A percentile compares a stretch with the other conserved stretches of the same genome.
Conservation (phyloP, 2,888 invertebrate genomes). For the Drosophila pegasa region DNA sequence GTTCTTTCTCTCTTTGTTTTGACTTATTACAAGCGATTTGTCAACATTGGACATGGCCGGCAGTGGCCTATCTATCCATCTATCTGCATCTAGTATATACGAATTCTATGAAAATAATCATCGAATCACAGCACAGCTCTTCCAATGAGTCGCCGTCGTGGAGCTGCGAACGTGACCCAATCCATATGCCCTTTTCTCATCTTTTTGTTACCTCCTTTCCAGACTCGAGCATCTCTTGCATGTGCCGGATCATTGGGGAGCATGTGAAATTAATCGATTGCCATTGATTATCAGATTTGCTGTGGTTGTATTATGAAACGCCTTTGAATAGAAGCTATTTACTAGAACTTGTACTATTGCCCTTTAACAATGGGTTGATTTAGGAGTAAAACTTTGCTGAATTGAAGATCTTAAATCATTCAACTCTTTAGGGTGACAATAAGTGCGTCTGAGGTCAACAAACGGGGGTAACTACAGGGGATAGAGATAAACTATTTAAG, state of each 20-base stretch:
- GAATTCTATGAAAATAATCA: conserved; percentile 60
- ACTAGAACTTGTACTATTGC: not conserved
- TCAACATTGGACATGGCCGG: conserved; percentile 84
- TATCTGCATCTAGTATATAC: conserved; percentile 26
- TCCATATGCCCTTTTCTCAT: conserved; percentile 4
- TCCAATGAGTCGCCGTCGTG: conserved; percentile 37
- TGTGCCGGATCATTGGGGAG: conserved; percentile 13
- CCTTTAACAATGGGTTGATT: not conserved
- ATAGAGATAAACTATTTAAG: too few relatives aligned
- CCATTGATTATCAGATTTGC: conserved; percentile 81
- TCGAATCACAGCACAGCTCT: conserved; percentile 28
- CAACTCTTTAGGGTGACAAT: too few relatives aligned
- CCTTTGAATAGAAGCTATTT: not conserved
- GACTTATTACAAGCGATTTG: conserved; percentile 83
- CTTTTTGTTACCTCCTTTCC: not conserved
- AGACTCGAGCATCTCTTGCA: not conserved
- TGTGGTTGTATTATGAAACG: conserved; percentile 31
- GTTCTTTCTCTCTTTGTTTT: conserved; percentile 53
- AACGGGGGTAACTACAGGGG: too few relatives aligned
- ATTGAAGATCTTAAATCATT: too few relatives aligned
- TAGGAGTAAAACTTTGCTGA: not conserved
- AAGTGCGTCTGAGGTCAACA: too few relatives aligned
- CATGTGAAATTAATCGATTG: conserved; percentile 83
- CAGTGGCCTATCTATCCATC: conserved; percentile 52
- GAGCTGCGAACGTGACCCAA: conserved; percentile 34